Evolutionary conservation across 2,888 invertebrate species (phyloP), one percentile per base, ranked within the genome.

Genomic region (Octonoba sinensis): DNA sequence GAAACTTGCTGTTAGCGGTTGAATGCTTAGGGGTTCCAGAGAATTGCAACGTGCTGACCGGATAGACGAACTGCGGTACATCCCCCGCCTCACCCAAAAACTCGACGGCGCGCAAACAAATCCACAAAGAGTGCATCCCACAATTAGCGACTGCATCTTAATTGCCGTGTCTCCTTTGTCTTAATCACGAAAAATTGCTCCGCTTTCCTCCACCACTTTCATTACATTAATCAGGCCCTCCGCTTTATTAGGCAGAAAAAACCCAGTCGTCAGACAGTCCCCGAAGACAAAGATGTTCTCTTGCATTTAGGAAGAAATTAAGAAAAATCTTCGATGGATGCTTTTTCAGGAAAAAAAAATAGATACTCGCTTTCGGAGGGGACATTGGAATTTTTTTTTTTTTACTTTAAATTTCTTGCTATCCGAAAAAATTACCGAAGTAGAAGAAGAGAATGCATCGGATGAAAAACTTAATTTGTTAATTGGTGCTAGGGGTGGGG

Each of bases 71-170:
- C 36, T 8, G 36, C 36, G 3, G 36, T 27, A 4, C 44, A 44
- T 56, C 66, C 60, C 54, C 24, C 36, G n/a, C 46, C 18, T 16
- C 44, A 20, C 16, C 66, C 66, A 36, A 72, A 72, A 79, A 79
- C 72, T 47, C 78, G 78, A 54, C 51, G 78, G 72, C 78, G 78
- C 78, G 78, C 72, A 79, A 79, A 79, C 72, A 79, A 72, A 72
- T 72, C 78, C 78, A 60, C 78, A 72, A 72, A 65, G 71, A 56
- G 56, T 60, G 64, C 49, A 65, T 79, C 16, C 44, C 54, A 59
- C 78, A 79, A 79, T 79, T 79, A 79, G 78, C 78, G 66, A 54
- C 47, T 54, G 51, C 56, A 79, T 79, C 78, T 79, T 79, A 79
- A 79, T 79, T 79, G 78, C 36, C 51, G 51, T 71, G 65, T 79